These are phyloP conservation scores for Varecia variegata DNA, from an alignment of 2,797 vertebrate species.

Conservation along the genomic window DNA sequence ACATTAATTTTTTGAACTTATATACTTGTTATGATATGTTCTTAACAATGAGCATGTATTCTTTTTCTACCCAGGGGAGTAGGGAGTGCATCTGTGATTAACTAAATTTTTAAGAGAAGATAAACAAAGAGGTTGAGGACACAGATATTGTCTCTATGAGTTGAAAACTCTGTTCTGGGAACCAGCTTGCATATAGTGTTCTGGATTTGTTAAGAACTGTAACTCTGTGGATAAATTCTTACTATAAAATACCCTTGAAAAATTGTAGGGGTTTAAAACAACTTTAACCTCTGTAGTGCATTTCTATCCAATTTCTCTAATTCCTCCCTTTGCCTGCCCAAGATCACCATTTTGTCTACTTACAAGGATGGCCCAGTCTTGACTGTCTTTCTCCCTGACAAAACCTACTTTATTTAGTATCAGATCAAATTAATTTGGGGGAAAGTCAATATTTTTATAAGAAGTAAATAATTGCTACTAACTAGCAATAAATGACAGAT, in stretches of 20 bases:
- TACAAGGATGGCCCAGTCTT: not conserved
- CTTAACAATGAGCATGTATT: not conserved
- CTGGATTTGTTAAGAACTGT: not conserved
- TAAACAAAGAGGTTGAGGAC: not conserved
- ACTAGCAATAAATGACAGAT: not conserved
- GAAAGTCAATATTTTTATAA: not conserved
- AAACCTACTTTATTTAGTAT: not conserved
- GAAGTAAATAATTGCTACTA: not conserved
- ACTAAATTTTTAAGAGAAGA: not conserved
- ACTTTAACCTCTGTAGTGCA: not conserved
- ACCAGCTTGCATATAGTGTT: not conserved
- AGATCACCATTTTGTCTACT: not conserved
- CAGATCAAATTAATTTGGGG: not conserved
- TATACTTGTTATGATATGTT: not conserved
- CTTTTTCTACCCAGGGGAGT: not conserved
- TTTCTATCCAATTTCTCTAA: not conserved
- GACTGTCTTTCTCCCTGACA: not conserved
- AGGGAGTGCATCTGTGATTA: not conserved
- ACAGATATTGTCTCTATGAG: not conserved
- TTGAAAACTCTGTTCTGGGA: not conserved
- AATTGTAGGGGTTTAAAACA: not conserved
- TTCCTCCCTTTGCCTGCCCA: not conserved
- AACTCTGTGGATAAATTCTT: not conserved
- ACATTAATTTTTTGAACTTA: not conserved
- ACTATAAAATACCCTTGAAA: not conserved